A percentile compares a stretch with the other conserved stretches of the same genome.
These are phyloP conservation scores for Oryctolagus cuniculus DNA, from an alignment of 2,113 vertebrate genomes.

Conservation along the genomic window DNA sequence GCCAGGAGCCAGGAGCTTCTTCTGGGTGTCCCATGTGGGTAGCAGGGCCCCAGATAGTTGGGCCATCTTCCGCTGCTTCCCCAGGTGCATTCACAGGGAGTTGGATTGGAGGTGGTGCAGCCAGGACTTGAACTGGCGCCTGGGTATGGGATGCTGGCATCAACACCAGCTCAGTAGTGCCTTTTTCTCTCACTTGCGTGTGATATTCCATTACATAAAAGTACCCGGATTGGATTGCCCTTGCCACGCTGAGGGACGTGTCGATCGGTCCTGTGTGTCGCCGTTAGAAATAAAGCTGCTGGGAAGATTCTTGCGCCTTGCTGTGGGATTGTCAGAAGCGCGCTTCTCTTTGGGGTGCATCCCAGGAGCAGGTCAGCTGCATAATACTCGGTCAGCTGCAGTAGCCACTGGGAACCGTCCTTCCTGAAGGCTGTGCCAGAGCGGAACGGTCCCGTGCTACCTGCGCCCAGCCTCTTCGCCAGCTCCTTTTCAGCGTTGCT, in stretches of 20 bases:
- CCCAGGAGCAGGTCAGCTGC: not conserved
- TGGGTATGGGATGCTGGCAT: too few relatives aligned
- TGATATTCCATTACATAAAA: not conserved
- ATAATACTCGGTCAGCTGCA: not conserved
- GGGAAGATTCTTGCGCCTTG: not conserved
- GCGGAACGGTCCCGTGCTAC: not conserved
- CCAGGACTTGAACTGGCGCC: too few relatives aligned
- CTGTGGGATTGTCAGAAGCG: not conserved
- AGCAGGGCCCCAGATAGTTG: too few relatives aligned
- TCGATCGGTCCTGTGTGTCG: not conserved
- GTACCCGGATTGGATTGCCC: not conserved
- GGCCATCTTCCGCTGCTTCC: too few relatives aligned
- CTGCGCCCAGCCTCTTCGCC: not conserved
- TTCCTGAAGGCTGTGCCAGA: not conserved
- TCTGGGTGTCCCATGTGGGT: too few relatives aligned
- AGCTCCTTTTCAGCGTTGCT: constrained; percentile 42
- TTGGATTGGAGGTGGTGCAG: too few relatives aligned
- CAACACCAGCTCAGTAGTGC: too few relatives aligned
- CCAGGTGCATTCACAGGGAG: too few relatives aligned
- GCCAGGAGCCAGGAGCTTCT: too few relatives aligned
- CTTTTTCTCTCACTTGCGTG: not conserved
- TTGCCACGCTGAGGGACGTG: not conserved
- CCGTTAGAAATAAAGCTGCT: not conserved
- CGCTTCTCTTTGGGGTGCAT: not conserved
- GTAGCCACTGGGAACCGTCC: not conserved